phyloP scores from a whole-genome alignment of 2,113 vertebrate genomes.

The Prunella fulvescens region DNA sequence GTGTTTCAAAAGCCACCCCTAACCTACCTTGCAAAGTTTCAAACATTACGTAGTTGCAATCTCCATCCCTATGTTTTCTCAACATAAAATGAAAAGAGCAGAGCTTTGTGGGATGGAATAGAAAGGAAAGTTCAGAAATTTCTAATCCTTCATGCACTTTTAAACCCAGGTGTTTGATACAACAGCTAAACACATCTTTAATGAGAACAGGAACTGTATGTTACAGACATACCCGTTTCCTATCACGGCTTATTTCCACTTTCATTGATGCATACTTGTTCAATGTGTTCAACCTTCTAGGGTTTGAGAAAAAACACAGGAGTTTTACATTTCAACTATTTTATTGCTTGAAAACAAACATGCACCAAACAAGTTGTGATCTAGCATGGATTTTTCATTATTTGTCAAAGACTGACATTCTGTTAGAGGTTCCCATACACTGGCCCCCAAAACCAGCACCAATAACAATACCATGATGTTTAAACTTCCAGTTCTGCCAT shows the following conservation, averaged over 20 bases:
- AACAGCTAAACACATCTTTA: neutral
- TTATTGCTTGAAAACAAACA: neutral
- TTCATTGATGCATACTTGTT: constrained; percentile 84
- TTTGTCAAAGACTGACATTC: neutral
- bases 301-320: neutral
- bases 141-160: neutral
- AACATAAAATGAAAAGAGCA: neutral
- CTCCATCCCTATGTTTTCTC: neutral
- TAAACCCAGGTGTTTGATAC: neutral
- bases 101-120: neutral
- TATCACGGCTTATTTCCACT: constrained; percentile 76
- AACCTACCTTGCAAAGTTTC: neutral
- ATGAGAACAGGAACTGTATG: neutral
- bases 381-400: neutral
- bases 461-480: neutral
- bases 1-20: neutral
- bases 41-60: neutral
- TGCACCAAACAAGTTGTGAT: neutral
- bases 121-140: neutral
- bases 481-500: neutral
- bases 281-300: constrained; percentile 82
- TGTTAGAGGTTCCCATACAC: neutral
- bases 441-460: neutral
- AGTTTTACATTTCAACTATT: neutral
- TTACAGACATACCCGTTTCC: constrained; percentile 72